Conservation (phyloP, 1,140 invertebrate species). For the Tetraneura akinire region DNA sequence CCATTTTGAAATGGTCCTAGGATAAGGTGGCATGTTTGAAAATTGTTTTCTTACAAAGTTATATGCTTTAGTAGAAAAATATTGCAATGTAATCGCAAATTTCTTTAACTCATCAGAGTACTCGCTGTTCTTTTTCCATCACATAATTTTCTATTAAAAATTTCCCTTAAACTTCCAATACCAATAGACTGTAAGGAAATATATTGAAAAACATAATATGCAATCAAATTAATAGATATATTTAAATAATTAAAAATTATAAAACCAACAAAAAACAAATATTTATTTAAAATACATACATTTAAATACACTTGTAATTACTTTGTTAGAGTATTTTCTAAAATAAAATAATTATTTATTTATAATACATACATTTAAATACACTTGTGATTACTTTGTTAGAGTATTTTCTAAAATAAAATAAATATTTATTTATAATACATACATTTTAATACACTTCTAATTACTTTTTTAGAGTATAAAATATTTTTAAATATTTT, state of each 20-base stretch:
- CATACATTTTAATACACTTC: no score
- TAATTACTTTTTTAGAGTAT: no score
- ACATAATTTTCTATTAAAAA: neutral
- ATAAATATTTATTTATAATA: neutral
- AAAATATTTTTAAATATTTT: neutral
- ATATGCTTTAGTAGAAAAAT: slow-evolving; percentile 19
- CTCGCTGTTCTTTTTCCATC: slow-evolving; percentile 53
- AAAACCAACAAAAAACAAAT: neutral
- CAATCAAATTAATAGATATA: neutral
- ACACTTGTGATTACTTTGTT: no score
- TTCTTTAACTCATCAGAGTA: slow-evolving; percentile 54
- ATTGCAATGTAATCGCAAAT: slow-evolving; percentile 41
- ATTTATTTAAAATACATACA: slow-evolving; percentile 1
- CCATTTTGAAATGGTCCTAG: slow-evolving; percentile 22
- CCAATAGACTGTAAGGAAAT: neutral
- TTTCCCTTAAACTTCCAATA: neutral
- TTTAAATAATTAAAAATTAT: slow-evolving; percentile 7
- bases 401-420: no score
- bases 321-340: no score
- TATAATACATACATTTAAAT: neutral
- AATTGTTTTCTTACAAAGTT: slow-evolving; percentile 25
- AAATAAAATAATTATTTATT: slow-evolving; percentile 5
- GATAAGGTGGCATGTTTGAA: neutral
- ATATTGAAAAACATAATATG: no score
- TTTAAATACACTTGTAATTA: no score